Conservation (phyloP, 2,888 invertebrate species). For the Pristionchus maxplancki region DNA sequence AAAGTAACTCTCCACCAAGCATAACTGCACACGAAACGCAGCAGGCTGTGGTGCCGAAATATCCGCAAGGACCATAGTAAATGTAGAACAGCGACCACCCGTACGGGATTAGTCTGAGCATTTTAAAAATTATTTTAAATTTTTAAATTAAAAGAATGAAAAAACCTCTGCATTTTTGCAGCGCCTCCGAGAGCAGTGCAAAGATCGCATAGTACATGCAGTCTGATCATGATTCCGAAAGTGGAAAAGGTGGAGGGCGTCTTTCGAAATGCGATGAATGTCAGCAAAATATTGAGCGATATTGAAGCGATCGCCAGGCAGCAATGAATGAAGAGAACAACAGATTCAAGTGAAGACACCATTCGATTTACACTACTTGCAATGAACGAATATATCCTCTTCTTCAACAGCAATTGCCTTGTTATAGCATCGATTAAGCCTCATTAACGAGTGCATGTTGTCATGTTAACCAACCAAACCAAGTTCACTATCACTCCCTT, state of each 20-base stretch:
- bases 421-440: too few species aligned
- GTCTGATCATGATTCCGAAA: not conserved
- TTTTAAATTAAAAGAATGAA: not conserved
- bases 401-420: too few species aligned
- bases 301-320: not conserved
- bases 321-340: conserved; percentile 78
- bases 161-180: not conserved
- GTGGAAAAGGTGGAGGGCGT: not conserved
- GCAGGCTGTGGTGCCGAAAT: not conserved
- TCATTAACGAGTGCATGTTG: too few species aligned
- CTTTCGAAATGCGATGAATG: not conserved
- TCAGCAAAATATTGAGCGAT: not conserved
- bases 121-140: too few species aligned
- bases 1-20: not conserved
- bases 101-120: not conserved
- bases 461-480: too few species aligned
- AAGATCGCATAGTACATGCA: not conserved
- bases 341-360: not conserved
- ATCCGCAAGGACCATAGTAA: not conserved
- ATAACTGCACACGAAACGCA: not conserved
- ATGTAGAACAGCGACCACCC: not conserved
- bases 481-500: too few species aligned
- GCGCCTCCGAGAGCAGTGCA: not conserved
- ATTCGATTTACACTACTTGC: too few species aligned
- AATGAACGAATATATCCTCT: too few species aligned